A percentile compares a stretch with the other conserved stretches of the same genome.
phyloP scores from a whole-genome alignment of 2,888 invertebrate species.

The Nemotelus pantherinus region DNA sequence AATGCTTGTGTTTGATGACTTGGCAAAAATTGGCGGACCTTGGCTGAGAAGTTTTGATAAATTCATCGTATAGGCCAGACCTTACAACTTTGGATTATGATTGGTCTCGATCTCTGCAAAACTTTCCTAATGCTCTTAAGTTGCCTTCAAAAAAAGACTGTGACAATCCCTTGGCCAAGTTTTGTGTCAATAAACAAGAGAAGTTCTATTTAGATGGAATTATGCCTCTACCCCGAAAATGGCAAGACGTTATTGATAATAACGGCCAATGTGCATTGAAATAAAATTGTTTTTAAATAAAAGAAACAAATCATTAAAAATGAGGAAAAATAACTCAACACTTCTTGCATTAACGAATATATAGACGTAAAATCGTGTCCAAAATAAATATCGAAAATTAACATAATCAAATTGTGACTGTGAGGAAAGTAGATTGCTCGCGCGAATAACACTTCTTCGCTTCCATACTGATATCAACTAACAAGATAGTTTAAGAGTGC shows the following conservation, averaged over 20 bases:
- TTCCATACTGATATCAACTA: too few species aligned
- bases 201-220: background rate
- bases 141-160: background rate
- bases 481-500: too few species aligned
- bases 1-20: background rate
- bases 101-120: background rate
- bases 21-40: background rate
- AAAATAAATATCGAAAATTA: too few species aligned
- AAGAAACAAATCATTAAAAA: too few species aligned
- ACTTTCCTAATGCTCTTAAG: background rate
- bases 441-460: too few species aligned
- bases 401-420: too few species aligned
- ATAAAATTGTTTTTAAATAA: too few species aligned
- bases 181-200: background rate
- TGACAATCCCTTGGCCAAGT: background rate
- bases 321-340: too few species aligned
- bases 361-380: too few species aligned
- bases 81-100: background rate
- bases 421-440: too few species aligned
- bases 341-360: too few species aligned
- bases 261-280: background rate
- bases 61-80: background rate
- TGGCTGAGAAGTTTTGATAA: background rate
- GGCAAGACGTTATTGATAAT: background rate
- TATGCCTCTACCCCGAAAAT: background rate